Percentiles rank a stretch among this genome's conserved stretches.
These are phyloP conservation scores for Typhlomys cinereus DNA, from an alignment of 2,113 vertebrate species.

Conservation along the genomic window DNA sequence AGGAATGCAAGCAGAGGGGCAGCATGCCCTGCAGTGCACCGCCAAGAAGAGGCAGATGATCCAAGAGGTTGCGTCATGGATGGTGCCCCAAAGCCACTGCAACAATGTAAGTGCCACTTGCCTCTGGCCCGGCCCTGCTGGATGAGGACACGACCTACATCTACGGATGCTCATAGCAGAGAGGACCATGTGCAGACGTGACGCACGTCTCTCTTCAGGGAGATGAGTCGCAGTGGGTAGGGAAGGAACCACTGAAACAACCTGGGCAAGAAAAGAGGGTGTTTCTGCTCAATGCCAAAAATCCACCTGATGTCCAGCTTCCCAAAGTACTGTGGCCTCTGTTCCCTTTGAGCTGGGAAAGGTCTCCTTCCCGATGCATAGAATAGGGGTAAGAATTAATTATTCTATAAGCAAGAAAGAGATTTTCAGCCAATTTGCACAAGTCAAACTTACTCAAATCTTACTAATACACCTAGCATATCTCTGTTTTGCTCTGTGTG, in stretches of 20 bases:
- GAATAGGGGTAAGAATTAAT: not conserved
- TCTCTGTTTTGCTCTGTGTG: not conserved
- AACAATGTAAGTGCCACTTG: too few species aligned
- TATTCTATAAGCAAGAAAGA: not conserved
- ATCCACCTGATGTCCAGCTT: not conserved
- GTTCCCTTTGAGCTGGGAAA: not conserved
- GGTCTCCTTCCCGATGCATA: not conserved
- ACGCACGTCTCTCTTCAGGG: not conserved
- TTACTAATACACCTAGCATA: rapidly evolving
- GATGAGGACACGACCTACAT: too few species aligned
- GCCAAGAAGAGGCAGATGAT: too few species aligned
- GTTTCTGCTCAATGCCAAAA: not conserved
- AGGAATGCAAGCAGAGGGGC: rapidly evolving
- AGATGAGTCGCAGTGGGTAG: too few species aligned
- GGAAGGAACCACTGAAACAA: not conserved
- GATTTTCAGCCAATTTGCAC: not conserved
- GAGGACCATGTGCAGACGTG: not conserved
- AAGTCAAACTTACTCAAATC: not conserved
- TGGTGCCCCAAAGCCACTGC: not conserved
- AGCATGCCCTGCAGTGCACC: rapidly evolving
- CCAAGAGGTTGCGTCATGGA: not conserved
- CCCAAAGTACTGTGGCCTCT: too few species aligned
- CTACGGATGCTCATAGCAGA: too few species aligned
- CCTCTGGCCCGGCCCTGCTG: too few species aligned
- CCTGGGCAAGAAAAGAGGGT: not conserved